phyloP scores from a whole-genome alignment of 1,140 invertebrate species.

The Drosophila tsacasi region DNA sequence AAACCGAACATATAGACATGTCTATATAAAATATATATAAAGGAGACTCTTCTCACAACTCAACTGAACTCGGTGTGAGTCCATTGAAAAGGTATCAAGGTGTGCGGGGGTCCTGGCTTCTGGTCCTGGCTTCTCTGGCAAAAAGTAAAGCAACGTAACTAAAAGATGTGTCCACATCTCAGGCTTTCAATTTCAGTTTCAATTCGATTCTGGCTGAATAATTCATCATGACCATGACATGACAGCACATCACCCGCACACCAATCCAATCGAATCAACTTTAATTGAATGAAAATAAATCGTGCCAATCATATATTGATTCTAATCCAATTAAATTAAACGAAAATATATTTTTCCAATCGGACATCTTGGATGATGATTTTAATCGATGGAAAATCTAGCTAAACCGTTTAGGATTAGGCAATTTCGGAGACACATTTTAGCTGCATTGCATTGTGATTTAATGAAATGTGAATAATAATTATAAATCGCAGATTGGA shows the following conservation, averaged over 20 bases:
- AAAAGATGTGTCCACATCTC: slow-evolving; percentile 41
- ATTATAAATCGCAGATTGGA: neutral
- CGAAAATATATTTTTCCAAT: slow-evolving; percentile 11
- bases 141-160: slow-evolving; percentile 8
- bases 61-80: slow-evolving; percentile 9
- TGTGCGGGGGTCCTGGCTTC: neutral
- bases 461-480: neutral
- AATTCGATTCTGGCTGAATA: slow-evolving; percentile 35
- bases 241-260: slow-evolving; percentile 5
- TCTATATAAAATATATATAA: slow-evolving; percentile 21
- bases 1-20: slow-evolving; percentile 55
- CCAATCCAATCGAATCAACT: slow-evolving; percentile 35
- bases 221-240: slow-evolving; percentile 34
- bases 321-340: slow-evolving; percentile 42
- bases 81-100: slow-evolving; percentile 44
- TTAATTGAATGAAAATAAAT: slow-evolving; percentile 52
- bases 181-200: slow-evolving; percentile 26
- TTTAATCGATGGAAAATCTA: slow-evolving; percentile 5
- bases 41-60: neutral
- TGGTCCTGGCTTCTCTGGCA: neutral
- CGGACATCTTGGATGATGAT: slow-evolving; percentile 14
- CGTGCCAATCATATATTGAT: slow-evolving; percentile 34
- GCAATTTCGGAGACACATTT: neutral
- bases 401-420: neutral
- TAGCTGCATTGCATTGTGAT: neutral